Conservation (phyloP, 35 echinoderm and acorn worm species). For the Apostichopus californicus region DNA sequence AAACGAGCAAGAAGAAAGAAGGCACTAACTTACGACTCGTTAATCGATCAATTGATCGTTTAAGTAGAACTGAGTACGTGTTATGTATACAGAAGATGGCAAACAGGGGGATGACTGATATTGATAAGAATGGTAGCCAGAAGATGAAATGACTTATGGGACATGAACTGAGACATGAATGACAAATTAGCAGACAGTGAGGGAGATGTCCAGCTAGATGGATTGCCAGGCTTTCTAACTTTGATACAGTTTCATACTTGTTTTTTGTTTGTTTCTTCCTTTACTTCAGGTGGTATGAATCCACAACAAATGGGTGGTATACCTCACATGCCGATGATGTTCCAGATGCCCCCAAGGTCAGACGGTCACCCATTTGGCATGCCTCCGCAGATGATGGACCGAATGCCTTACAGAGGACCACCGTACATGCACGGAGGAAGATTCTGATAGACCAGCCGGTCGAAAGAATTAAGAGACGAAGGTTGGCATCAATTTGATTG, state of each 20-base stretch:
- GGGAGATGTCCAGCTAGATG: too few relatives aligned
- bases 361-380: slow-evolving; percentile 20
- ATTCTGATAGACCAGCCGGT: background rate
- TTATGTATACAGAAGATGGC: too few relatives aligned
- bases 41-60: too few relatives aligned
- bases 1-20: too few relatives aligned
- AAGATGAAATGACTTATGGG: too few relatives aligned
- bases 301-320: slow-evolving; percentile 18
- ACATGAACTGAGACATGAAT: too few relatives aligned
- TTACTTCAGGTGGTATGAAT: slow-evolving; percentile 11
- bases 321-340: slow-evolving; percentile 27
- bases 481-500: slow-evolving; percentile 18
- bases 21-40: too few relatives aligned
- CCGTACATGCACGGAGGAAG: slow-evolving; percentile 26
- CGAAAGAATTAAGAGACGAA: background rate
- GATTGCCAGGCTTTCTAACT: too few relatives aligned
- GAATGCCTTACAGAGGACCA: slow-evolving; percentile 16
- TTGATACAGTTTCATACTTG: background rate
- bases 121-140: too few relatives aligned
- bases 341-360: slow-evolving; percentile 20
- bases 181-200: too few relatives aligned
- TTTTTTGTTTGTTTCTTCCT: background rate
- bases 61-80: too few relatives aligned
- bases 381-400: slow-evolving; percentile 34
- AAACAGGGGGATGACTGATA: too few relatives aligned